A percentile compares a stretch with the other conserved stretches of the same genome.
These are phyloP conservation scores for Falco biarmicus DNA, from an alignment of 2,797 vertebrate genomes.

Conservation along the genomic window DNA sequence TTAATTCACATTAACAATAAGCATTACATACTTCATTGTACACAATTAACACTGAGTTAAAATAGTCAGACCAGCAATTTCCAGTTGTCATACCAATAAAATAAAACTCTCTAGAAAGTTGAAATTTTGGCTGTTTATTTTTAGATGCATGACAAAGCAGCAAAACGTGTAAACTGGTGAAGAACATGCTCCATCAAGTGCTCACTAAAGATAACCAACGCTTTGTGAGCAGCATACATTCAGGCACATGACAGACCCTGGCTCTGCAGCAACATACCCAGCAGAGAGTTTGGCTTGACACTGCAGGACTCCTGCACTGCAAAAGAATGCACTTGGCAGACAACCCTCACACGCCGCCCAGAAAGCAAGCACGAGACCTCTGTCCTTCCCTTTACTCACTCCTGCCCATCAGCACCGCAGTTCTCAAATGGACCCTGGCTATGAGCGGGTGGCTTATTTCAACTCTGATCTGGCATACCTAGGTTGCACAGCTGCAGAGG, in stretches of 20 bases:
- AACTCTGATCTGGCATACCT: not conserved
- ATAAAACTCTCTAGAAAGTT: not conserved
- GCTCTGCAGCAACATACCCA: not conserved
- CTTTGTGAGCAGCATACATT: not conserved
- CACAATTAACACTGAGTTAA: not conserved
- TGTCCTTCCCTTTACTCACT: not conserved
- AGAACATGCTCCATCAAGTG: not conserved
- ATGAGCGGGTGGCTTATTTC: not conserved
- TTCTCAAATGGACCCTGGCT: not conserved
- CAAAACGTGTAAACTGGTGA: not conserved
- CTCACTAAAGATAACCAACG: not conserved
- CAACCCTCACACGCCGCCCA: fast-evolving
- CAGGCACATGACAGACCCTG: not conserved
- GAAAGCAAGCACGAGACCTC: fast-evolving
- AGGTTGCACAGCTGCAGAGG: not conserved
- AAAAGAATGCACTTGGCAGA: not conserved
- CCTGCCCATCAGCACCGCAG: not conserved
- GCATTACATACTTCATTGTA: not conserved
- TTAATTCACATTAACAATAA: not conserved
- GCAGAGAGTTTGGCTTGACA: not conserved
- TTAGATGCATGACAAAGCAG: not conserved
- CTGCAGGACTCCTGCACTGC: not conserved
- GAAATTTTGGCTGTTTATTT: not conserved
- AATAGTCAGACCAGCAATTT: not conserved
- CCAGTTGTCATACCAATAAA: not conserved